Evolutionary conservation across 1,140 invertebrate genomes (phyloP).

Genomic region (Calosoma granatense): DNA sequence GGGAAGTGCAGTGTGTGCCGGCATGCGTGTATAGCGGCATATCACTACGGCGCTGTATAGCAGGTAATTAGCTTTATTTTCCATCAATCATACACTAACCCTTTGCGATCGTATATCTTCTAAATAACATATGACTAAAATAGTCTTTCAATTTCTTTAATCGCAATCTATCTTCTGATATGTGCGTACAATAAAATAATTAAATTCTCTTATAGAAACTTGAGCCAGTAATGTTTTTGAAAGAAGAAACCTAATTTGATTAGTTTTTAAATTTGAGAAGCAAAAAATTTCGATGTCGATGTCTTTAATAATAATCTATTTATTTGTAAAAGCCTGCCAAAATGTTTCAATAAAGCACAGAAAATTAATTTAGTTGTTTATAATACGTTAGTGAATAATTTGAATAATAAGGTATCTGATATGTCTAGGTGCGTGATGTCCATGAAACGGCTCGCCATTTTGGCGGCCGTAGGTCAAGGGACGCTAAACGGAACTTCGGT

Average conservation of each 20-base stretch:
- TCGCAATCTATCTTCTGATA: background rate
- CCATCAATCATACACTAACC: background rate
- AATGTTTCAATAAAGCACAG: background rate
- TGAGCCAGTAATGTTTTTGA: too few species aligned
- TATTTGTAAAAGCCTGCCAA: background rate
- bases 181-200: too few species aligned
- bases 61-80: constrained; percentile 17
- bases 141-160: background rate
- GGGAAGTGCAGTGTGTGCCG: background rate
- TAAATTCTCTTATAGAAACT: too few species aligned
- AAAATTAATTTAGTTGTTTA: background rate
- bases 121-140: background rate
- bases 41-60: constrained; percentile 27
- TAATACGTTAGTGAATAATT: background rate
- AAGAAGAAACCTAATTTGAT: background rate
- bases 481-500: constrained; percentile 24
- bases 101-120: background rate
- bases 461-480: constrained; percentile 27
- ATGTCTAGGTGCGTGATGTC: constrained; percentile 30
- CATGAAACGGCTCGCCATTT: constrained; percentile 34
- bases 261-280: background rate
- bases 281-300: background rate
- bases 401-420: background rate
- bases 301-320: background rate
- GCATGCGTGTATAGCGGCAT: background rate